Conservation (phyloP, 2,888 invertebrate species). For the Sphaerophoria taeniata region DNA sequence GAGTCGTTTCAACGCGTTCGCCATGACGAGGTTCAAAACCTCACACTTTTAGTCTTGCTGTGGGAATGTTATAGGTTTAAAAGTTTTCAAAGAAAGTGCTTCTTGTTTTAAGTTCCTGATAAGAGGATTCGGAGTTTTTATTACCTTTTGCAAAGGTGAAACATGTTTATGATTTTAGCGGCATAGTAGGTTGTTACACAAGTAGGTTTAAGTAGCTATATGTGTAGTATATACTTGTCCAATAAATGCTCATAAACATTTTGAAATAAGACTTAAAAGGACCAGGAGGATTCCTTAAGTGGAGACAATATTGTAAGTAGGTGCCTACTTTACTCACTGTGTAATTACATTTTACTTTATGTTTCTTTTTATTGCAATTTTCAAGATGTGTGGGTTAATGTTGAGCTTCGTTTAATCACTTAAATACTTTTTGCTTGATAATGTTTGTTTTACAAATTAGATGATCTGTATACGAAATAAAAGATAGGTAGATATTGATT, state of each 20-base stretch:
- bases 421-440: constrained; percentile 54
- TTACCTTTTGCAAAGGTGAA: constrained; percentile 70
- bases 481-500: no score
- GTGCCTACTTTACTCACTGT: no score
- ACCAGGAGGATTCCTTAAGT: constrained; percentile 52
- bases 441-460: constrained; percentile 29
- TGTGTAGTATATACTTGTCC: constrained; percentile 55
- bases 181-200: constrained; percentile 53
- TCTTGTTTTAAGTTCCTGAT: constrained; percentile 31
- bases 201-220: constrained; percentile 43
- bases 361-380: constrained; percentile 70
- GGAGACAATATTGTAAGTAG: constrained; percentile 60
- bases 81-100: constrained; percentile 47
- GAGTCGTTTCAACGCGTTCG: constrained; percentile 46
- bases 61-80: constrained; percentile 16
- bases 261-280: neutral
- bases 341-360: constrained; percentile 71
- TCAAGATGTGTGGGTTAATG: constrained; percentile 53
- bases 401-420: constrained; percentile 47
- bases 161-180: constrained; percentile 71
- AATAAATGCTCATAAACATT: constrained; percentile 33
- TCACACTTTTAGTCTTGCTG: constrained; percentile 31
- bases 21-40: constrained; percentile 29
- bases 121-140: constrained; percentile 58
- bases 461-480: no score